Conservation (phyloP, 2,888 invertebrate species). For the Chydorus sphaericus region DNA sequence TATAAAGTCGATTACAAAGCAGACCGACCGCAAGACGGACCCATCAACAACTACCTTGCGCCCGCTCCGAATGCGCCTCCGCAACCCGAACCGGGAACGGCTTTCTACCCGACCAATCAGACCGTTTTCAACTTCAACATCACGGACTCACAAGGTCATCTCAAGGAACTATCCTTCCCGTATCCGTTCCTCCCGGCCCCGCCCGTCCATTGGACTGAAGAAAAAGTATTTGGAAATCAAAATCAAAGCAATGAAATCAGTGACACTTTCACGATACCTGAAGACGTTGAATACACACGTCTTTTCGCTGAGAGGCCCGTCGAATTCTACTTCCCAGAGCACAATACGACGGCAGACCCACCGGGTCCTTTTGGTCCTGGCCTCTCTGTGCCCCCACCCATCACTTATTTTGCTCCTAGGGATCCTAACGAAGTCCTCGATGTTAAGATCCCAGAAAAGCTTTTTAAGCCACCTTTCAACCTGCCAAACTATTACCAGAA, state of each 20-base stretch:
- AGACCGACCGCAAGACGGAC: not conserved
- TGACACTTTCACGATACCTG: not conserved
- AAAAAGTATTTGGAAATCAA: not conserved
- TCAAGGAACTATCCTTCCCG: too few relatives aligned
- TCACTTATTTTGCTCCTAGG: constrained; percentile 10
- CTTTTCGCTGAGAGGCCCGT: constrained; percentile 12
- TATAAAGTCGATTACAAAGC: constrained; percentile 5
- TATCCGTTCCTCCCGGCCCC: constrained; percentile 8
- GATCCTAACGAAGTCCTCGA: not conserved
- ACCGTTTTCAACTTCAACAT: not conserved
- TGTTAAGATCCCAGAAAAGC: not conserved
- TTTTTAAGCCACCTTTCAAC: constrained; percentile 8
- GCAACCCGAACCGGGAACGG: constrained; percentile 13
- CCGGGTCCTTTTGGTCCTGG: constrained; percentile 14
- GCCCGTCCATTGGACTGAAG: constrained; percentile 1
- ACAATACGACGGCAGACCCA: constrained; percentile 12
- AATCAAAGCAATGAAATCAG: not conserved
- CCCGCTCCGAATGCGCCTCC: constrained; percentile 13
- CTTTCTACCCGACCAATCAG: constrained; percentile 10
- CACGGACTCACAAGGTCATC: too few relatives aligned
- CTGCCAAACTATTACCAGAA: constrained; percentile 9
- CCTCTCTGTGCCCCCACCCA: constrained; percentile 14
- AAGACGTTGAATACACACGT: constrained; percentile 8
- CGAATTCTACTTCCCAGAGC: constrained; percentile 14
- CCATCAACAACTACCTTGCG: constrained; percentile 12